phyloP scores from a whole-genome alignment of 2,888 invertebrate species.

The Cryptocheilus praepositus region DNA sequence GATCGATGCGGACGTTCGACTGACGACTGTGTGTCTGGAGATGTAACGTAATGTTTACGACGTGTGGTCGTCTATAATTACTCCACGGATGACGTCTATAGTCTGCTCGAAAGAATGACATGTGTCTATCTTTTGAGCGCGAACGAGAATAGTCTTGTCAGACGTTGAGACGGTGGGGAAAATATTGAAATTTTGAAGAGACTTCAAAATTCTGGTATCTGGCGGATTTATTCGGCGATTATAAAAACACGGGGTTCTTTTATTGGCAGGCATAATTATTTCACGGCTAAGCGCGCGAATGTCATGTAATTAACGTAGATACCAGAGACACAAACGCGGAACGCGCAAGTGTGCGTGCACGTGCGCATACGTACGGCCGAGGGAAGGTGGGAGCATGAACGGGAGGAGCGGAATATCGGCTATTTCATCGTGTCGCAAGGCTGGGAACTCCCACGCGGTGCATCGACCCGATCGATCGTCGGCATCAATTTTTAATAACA shows the following conservation, averaged over 20 bases:
- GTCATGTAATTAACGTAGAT: background rate
- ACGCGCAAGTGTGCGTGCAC: background rate
- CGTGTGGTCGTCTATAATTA: too few species aligned
- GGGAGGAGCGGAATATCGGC: background rate
- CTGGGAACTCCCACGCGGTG: constrained; percentile 6
- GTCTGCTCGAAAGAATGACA: too few species aligned
- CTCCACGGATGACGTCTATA: too few species aligned
- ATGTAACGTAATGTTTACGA: too few species aligned
- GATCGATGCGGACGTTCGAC: too few species aligned
- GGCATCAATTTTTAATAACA: constrained; percentile 28
- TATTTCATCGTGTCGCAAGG: constrained; percentile 13
- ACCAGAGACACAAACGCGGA: background rate
- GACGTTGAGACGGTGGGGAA: too few species aligned
- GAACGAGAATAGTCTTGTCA: too few species aligned
- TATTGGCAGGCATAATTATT: background rate
- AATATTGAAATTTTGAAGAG: too few species aligned
- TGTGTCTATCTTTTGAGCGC: too few species aligned
- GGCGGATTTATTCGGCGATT: too few species aligned
- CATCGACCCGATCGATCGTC: constrained; percentile 13
- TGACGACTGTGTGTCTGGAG: too few species aligned
- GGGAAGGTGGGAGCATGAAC: background rate
- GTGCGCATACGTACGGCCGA: background rate
- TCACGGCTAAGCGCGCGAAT: background rate
- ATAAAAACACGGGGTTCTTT: background rate
- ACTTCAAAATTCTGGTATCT: too few species aligned